These are phyloP conservation scores for Melanostoma mellinum DNA, from an alignment of 2,888 invertebrate species.

Conservation along the genomic window DNA sequence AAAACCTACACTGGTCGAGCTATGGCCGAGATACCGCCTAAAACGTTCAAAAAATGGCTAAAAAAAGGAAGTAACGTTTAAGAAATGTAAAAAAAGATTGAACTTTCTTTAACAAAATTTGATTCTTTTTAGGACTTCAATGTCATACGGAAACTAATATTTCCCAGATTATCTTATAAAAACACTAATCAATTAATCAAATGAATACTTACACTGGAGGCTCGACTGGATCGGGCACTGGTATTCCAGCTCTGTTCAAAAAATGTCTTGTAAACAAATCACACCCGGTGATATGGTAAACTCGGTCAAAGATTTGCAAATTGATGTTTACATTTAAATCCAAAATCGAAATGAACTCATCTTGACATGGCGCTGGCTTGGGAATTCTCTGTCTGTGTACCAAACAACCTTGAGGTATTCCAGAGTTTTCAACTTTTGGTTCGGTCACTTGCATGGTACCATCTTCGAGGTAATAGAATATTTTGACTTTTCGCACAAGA, in stretches of 20 bases:
- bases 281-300: slow-evolving; percentile 91
- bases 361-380: slow-evolving; percentile 87
- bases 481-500: slow-evolving; percentile 90
- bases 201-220: slow-evolving; percentile 82
- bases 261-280: slow-evolving; percentile 94
- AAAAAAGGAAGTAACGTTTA: no score
- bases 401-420: slow-evolving; percentile 91
- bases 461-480: slow-evolving; percentile 94
- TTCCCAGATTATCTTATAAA: no score
- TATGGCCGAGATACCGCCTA: no score
- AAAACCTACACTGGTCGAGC: no score
- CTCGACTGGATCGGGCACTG: slow-evolving; percentile 88
- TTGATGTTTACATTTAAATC: slow-evolving; percentile 93
- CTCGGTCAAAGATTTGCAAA: slow-evolving; percentile 90
- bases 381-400: slow-evolving; percentile 92
- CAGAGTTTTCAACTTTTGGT: slow-evolving; percentile 91
- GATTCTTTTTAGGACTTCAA: no score
- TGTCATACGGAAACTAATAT: no score
- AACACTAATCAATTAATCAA: no score
- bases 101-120: no score
- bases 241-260: slow-evolving; percentile 91
- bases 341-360: slow-evolving; percentile 90
- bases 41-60: no score
- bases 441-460: slow-evolving; percentile 94
- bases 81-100: no score